Evolutionary conservation across 2,797 vertebrate genomes (phyloP), one percentile per base, ranked within the genome.

Genomic region (Tadarida brasiliensis): DNA sequence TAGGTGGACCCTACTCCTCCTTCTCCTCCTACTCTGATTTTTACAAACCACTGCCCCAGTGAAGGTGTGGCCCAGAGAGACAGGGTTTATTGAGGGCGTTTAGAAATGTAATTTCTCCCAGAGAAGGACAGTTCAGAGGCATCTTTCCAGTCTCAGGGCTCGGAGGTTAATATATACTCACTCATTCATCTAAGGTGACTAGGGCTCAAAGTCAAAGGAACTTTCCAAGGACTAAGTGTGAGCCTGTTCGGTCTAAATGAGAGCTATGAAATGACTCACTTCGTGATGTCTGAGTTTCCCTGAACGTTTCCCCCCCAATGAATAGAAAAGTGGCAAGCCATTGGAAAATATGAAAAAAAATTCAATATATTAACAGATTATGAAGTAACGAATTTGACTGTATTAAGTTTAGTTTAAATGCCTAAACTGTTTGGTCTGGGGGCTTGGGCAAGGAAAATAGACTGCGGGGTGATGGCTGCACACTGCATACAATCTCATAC

Each of bases 271-370:
- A 84, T 76, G 9, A 78, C 30, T 68, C 77, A 67, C 33, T 44
- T 86, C 16, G 24, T 83, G 57, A 73, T 59, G 39, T 54, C 5
- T 54, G 49, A 1, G n/a, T 24, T 77, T 78, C 24, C n/a, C 10
- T 51, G 10, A 65, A 49, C 4, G 7, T 56, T 59, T 10, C 2
- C 8, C 22, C 2, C 2, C 1, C 2, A 14, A 15, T 22, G 10
- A 6, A 70, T 24, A 80, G 24, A 68, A 84, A 83, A 78, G n/a
- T 54, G 59, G 9, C 39, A 44, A 81, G 68, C 11, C 10, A 49
- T 47, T 44, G 28, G 7, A 84, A 87, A 83, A 70, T 63, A 7
- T 77, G 35, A 85, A 44, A n/a, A 61, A 57, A 61, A 67, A n/a
- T 16, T 82, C 15, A 49, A 33, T 24, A 57, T 61, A 28, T 22